Evolutionary conservation across 2,113 vertebrate genomes (phyloP).

Genomic region (Alligator sinensis): DNA sequence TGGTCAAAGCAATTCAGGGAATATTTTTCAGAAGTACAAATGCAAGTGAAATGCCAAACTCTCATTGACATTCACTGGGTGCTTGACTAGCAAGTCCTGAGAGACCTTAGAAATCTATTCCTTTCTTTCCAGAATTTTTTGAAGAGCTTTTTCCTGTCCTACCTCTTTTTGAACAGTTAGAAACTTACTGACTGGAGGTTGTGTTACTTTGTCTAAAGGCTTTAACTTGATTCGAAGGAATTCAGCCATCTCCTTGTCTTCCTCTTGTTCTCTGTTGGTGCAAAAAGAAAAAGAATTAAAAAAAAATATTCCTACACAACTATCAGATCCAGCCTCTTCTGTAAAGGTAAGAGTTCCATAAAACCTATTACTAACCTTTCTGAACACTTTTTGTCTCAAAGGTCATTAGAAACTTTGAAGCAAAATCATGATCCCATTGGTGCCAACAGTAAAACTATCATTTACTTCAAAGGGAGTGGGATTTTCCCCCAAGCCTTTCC

Average conservation of each 20-base stretch:
- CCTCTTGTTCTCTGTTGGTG: slow-evolving; percentile 90
- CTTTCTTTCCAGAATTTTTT: background rate
- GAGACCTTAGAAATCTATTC: background rate
- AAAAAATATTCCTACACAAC: background rate
- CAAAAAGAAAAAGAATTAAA: background rate
- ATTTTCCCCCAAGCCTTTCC: background rate
- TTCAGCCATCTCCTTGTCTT: slow-evolving; percentile 98
- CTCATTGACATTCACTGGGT: background rate
- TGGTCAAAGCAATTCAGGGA: background rate
- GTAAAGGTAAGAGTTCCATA: background rate
- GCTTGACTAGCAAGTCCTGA: background rate
- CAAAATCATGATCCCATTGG: background rate
- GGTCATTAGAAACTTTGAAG: background rate
- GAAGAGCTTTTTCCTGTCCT: background rate
- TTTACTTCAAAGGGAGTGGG: background rate
- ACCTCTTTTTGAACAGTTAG: background rate
- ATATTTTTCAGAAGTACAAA: background rate
- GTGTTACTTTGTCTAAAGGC: slow-evolving; percentile 90
- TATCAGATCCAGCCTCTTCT: background rate
- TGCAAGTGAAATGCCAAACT: background rate
- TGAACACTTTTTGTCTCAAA: background rate
- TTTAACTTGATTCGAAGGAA: slow-evolving; percentile 95
- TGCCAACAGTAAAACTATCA: background rate
- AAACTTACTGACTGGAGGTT: slow-evolving; percentile 87
- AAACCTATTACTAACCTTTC: background rate